Conservation (phyloP, 1,140 invertebrate genomes). For the Drosophila navojoa region DNA sequence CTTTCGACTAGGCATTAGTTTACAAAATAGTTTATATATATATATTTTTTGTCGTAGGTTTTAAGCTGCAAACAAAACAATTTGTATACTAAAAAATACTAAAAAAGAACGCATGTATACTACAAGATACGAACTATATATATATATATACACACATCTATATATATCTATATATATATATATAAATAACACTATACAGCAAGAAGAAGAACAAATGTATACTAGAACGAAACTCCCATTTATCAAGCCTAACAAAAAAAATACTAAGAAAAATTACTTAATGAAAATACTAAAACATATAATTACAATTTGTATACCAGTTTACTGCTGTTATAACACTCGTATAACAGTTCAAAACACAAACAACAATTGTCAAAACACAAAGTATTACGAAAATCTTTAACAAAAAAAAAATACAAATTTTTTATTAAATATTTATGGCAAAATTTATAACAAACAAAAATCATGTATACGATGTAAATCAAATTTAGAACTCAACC, state of each 20-base stretch:
- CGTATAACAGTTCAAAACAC: conserved; percentile 24
- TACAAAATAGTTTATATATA: conserved; percentile 48
- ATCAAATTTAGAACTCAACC: conserved; percentile 56
- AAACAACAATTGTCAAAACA: conserved; percentile 28
- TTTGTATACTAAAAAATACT: conserved; percentile 55
- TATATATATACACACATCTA: conserved; percentile 19
- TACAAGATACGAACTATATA: conserved; percentile 26
- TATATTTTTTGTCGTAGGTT: conserved; percentile 44
- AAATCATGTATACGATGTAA: conserved; percentile 64
- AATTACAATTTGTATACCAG: conserved; percentile 45
- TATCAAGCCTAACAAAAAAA: conserved; percentile 29
- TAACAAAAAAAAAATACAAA: conserved; percentile 14
- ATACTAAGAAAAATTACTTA: conserved; percentile 6
- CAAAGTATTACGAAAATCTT: conserved; percentile 43
- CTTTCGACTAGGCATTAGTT: conserved; percentile 54
- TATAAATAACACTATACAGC: conserved; percentile 29
- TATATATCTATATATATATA: conserved; percentile 27
- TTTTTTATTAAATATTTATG: conserved; percentile 50
- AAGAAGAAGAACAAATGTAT: conserved; percentile 50
- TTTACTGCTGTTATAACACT: conserved; percentile 25
- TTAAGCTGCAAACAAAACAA: conserved; percentile 44
- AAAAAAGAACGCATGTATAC: conserved; percentile 39
- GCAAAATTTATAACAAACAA: conserved; percentile 33
- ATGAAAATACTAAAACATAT: conserved; percentile 14
- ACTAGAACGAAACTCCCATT: conserved; percentile 53